phyloP scores from a whole-genome alignment of 2,113 vertebrate genomes.

The Cebus imitator region DNA sequence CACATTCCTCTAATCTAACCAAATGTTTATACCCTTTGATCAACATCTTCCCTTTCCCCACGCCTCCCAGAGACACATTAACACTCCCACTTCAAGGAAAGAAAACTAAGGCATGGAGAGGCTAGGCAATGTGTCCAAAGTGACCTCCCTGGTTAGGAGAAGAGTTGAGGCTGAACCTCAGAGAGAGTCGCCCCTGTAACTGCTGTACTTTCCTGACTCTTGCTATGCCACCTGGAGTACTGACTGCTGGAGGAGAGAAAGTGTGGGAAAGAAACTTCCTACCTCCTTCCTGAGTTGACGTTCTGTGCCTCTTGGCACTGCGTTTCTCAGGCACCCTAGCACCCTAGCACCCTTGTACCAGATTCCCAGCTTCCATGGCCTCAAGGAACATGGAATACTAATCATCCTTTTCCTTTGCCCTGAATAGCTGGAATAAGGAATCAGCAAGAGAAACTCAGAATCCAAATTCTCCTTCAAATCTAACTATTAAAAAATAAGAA shows the following conservation, averaged over 20 bases:
- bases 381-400: not conserved
- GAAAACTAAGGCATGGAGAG: not conserved
- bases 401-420: not conserved
- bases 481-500: not conserved
- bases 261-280: not conserved
- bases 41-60: not conserved
- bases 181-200: too few relatives aligned
- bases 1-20: not conserved
- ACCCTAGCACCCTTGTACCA: not conserved
- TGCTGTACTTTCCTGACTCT: not conserved
- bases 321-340: not conserved
- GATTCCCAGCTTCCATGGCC: not conserved
- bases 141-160: accelerated
- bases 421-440: not conserved
- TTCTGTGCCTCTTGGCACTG: too few relatives aligned
- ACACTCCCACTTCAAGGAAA: not conserved
- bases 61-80: not conserved
- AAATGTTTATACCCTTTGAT: not conserved
- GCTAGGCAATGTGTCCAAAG: not conserved
- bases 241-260: not conserved
- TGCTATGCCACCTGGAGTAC: not conserved
- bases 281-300: not conserved
- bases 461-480: not conserved
- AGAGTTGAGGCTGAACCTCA: not conserved
- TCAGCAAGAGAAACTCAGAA: not conserved